Evolutionary conservation across 2,888 invertebrate genomes (phyloP), one percentile per base, ranked within the genome.

Genomic region (Drosophila rellima): DNA sequence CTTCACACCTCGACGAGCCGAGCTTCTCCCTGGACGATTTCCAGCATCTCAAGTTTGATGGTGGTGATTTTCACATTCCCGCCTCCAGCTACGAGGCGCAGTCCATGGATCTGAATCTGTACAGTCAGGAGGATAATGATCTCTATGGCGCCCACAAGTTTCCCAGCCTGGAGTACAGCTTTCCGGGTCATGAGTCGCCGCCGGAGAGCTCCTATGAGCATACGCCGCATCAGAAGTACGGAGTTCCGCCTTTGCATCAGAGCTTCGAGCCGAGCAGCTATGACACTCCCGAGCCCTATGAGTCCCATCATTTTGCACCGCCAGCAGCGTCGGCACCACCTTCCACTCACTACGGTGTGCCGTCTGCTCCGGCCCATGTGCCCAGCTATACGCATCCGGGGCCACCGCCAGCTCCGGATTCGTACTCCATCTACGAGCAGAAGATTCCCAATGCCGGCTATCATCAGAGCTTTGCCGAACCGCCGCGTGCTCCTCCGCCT

Each of bases 41-140:
- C 20, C 89, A 89, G 54, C 86, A 92, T 42, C 42, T 90, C 26
- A 91, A 88, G 57, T 80, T 90, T 23, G 82, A 90, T 50, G 77
- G 76, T 2, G 52, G 82, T 2, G 90, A 91, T 52, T 91, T 91
- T 18, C 78, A 90, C 48, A 72, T 91, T 8, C 90, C 92, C 3
- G 67, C 88, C 2, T 81, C 90, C 0, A 90, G 86, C 18, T 92
- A 91, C 64, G 92, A 92, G 63, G 78, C 78, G 0, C 89, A 91
- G 63, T 73, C 85, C 11, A 92, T 92, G 89, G 88, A 91, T 45
- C 73, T 92, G 10, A 89, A 92, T 56, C 87, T 91, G 3, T 92
- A 92, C 42, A 81, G 83, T 20, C 79, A 66, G 10, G n/a, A 68
- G 5, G 69, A 75, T 11, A 57, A 66, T 10, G 81, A 80, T 13